Conservation (phyloP, 2,888 invertebrate species). For the Imbricaverruca yamaguchii region DNA sequence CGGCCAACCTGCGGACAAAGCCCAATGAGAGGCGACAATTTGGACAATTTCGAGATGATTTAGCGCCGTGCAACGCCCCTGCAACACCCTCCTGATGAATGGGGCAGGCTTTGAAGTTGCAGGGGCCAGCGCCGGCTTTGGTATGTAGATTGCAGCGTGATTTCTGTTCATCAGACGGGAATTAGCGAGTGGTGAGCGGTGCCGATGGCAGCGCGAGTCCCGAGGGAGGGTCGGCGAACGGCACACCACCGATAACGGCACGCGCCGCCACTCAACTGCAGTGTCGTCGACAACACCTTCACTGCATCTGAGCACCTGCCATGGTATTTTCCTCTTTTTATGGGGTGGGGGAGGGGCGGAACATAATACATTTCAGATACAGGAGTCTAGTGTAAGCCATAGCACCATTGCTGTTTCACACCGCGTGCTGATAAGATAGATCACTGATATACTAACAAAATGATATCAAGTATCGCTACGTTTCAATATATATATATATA, state of each 20-base stretch:
- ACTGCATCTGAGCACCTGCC: background rate
- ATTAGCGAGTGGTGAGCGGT: background rate
- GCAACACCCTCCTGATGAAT: background rate
- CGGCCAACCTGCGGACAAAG: background rate
- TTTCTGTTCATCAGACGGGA: slow-evolving; percentile 3
- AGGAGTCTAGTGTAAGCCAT: no score
- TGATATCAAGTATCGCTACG: no score
- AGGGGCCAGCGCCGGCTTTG: background rate
- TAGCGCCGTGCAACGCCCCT: slow-evolving; percentile 1
- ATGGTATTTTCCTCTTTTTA: no score
- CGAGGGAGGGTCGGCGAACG: background rate
- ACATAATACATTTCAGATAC: no score
- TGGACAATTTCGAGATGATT: background rate
- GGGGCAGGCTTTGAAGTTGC: background rate
- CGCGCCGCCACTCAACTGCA: no score
- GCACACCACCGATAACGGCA: background rate
- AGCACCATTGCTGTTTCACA: no score
- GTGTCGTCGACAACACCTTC: no score
- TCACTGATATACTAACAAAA: no score
- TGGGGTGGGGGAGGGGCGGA: no score
- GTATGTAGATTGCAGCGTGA: slow-evolving; percentile 18
- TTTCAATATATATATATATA: no score
- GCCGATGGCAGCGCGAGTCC: background rate
- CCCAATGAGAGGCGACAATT: slow-evolving; percentile 14
- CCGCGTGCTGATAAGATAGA: no score